Evolutionary conservation across 2,797 vertebrate genomes (phyloP).

Genomic region (Spinus olivaceus): DNA sequence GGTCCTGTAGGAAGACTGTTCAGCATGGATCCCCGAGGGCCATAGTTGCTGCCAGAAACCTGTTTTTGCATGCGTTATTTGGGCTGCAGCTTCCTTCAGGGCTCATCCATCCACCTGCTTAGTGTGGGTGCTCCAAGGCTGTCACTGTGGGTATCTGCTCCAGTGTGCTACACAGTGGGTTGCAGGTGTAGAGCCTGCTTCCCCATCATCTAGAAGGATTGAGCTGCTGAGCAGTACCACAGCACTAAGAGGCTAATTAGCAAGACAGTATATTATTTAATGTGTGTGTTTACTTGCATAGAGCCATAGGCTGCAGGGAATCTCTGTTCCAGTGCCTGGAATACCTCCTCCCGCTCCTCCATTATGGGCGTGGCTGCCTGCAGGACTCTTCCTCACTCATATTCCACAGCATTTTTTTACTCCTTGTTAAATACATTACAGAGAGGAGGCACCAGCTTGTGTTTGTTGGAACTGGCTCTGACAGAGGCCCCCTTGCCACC

Average conservation of each 20-base stretch:
- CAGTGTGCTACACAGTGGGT: accelerated
- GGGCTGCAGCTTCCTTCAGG: not conserved
- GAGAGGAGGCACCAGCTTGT: not conserved
- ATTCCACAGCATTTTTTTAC: not conserved
- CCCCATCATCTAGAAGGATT: not conserved
- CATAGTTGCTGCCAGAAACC: not conserved
- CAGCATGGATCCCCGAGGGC: accelerated
- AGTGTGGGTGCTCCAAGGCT: not conserved
- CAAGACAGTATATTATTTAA: not conserved
- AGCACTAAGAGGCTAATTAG: not conserved
- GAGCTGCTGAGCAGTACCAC: not conserved
- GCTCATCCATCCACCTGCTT: not conserved
- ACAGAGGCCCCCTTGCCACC: not conserved
- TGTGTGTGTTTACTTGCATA: not conserved
- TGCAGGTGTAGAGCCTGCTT: not conserved
- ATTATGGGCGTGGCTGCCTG: too few species aligned
- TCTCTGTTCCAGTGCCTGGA: not conserved
- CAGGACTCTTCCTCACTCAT: not conserved
- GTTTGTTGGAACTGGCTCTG: not conserved
- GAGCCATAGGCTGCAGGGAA: not conserved
- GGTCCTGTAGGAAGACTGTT: not conserved
- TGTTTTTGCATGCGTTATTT: accelerated
- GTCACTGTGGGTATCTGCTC: accelerated
- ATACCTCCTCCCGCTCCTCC: not conserved
- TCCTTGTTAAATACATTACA: not conserved